Base-by-base conservation (phyloP, 1,140 invertebrate species). In the Parapsyche elsis region DNA sequence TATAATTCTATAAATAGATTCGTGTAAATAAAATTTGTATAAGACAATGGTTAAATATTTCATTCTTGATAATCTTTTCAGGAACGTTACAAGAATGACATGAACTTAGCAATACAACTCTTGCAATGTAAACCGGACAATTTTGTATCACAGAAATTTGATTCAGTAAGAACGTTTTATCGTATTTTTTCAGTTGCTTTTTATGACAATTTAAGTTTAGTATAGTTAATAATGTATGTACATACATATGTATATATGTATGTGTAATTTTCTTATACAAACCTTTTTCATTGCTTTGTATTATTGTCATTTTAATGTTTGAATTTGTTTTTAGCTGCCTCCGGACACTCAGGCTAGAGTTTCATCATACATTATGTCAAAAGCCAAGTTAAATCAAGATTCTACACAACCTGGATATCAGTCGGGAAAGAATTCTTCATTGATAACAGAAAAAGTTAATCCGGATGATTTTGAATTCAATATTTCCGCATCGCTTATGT, bases 51-150 rank as follows among this genome's bases (percentile, higher is more conserved):
- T 21, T 9, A 46, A 7, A 73, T 71, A 46, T 71, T 44, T 30
- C 23, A 45, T 73, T 46, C 16, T 9, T 24, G 9, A 44, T 77
- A 61, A 64, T 77, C 53, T 86, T 91, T 90, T 30, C 89, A 98
- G 97, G 96, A 98, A 86, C 92, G 95, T 84, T 98, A 97, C 88
- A 94, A 96, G 89, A 96, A 94, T 88, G 97, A 99, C 88, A 96
- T 98, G 84, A 97, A 95, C 88, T 89, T 98, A 87, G 97, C 97
- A 71, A 97, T 98, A 83, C 96, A 98, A 88, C 90, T 98, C 81
- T 88, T 99, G 24, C 97, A 98, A 85, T 98, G 96, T 87, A 98
- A 98, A 87, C 97, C 97, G 82, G 95, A 95, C 75, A 96, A 96
- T 89, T 98, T 98, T 92, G 93, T 98, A 77, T 93, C 96, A 70